Evolutionary conservation across 2,797 vertebrate genomes (phyloP).

Genomic region (Lepilemur septentrionalis): DNA sequence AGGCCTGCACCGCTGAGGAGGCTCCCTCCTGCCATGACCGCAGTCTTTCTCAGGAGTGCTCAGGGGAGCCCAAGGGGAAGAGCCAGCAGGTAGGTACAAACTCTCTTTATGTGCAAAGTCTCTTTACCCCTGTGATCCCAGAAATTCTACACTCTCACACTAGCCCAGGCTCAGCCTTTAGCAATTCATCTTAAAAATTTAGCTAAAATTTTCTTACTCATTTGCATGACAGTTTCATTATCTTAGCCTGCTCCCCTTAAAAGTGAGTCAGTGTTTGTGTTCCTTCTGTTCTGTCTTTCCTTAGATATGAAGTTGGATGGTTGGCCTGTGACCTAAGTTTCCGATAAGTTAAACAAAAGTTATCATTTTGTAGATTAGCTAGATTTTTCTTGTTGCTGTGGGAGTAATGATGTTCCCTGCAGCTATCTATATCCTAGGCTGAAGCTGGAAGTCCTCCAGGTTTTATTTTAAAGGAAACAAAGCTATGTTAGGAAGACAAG

Average conservation of each 20-base stretch:
- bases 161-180: not conserved
- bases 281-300: not conserved
- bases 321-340: not conserved
- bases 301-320: not conserved
- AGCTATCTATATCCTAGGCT: not conserved
- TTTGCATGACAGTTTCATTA: not conserved
- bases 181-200: not conserved
- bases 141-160: not conserved
- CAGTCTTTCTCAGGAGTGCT: not conserved
- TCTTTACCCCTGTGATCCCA: no score
- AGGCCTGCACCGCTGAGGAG: not conserved
- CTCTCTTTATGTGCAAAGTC: not conserved
- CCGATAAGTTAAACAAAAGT: not conserved
- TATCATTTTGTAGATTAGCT: not conserved
- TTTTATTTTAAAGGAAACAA: not conserved
- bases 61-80: not conserved
- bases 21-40: not conserved
- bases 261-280: not conserved
- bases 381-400: not conserved
- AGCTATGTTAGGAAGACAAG: not conserved
- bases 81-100: not conserved
- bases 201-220: not conserved
- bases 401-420: not conserved
- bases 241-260: not conserved
- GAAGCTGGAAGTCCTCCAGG: not conserved